A percentile compares a stretch with the other conserved stretches of the same genome.
phyloP scores from a whole-genome alignment of 2,888 invertebrate species.

The Bugulina stolonifera region DNA sequence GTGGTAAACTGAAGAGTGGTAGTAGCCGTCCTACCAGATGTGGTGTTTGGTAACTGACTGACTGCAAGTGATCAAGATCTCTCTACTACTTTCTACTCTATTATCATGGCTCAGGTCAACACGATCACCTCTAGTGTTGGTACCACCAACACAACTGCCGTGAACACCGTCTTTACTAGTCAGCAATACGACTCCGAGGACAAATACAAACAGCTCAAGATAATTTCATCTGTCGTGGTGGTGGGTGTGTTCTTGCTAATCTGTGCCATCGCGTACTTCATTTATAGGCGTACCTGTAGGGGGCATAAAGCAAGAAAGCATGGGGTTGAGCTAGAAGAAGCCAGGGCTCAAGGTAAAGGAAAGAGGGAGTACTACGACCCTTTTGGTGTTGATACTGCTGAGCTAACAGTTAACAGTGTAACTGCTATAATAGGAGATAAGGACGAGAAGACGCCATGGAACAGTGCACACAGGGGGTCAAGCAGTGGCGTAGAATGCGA shows the following conservation, averaged over 20 bases:
- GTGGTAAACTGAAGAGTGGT: no score
- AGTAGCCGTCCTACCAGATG: no score
- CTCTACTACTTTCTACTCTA: no score
- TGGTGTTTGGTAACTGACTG: no score
- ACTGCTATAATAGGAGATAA: background rate
- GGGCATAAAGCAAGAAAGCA: background rate
- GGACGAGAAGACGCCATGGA: background rate
- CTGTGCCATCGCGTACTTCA: background rate
- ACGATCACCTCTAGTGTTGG: no score
- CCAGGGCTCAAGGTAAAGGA: background rate
- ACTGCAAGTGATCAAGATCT: no score
- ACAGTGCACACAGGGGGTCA: background rate
- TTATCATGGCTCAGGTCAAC: no score
- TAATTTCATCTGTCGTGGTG: constrained; percentile 10
- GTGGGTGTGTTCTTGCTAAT: background rate
- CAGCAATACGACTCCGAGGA: no score
- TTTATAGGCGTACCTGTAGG: background rate
- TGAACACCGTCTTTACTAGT: no score
- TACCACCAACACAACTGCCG: no score
- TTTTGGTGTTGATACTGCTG: background rate
- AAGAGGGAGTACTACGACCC: constrained; percentile 15
- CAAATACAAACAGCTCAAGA: constrained; percentile 12
- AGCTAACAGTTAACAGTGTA: constrained; percentile 21
- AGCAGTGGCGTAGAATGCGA: constrained; percentile 20
- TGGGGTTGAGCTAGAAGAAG: background rate